These are phyloP conservation scores for Camponotus fellah DNA, from an alignment of 2,888 invertebrate genomes.

Conservation along the genomic window DNA sequence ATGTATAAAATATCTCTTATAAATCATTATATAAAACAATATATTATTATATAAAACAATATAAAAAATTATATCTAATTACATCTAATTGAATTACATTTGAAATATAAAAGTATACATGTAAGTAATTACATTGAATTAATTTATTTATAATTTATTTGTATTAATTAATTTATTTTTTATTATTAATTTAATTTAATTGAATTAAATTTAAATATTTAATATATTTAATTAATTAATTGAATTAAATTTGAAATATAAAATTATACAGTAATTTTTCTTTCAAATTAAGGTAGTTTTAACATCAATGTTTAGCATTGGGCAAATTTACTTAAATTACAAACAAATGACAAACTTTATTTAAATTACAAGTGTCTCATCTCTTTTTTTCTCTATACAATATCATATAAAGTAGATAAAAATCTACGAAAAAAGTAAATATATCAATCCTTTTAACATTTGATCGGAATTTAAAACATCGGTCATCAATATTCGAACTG, in stretches of 20 bases:
- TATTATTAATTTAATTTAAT: no score
- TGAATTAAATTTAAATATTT: no score
- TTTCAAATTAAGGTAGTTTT: neutral
- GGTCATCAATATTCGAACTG: constrained; percentile 22
- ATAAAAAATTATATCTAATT: neutral
- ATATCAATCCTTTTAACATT: constrained; percentile 32
- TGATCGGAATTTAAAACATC: constrained; percentile 9
- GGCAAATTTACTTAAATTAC: neutral
- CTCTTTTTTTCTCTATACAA: neutral
- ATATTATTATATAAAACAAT: neutral
- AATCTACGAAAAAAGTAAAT: constrained; percentile 6
- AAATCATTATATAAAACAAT: neutral
- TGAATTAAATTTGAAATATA: neutral
- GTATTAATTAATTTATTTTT: no score
- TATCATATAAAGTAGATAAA: neutral
- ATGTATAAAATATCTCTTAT: neutral
- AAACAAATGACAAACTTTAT: no score
- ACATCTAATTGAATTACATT: neutral
- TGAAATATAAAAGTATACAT: neutral
- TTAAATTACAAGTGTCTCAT: neutral
- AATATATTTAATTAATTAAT: no score
- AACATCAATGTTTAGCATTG: neutral
- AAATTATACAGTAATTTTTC: neutral
- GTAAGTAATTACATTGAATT: no score
- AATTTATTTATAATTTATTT: no score